Base-by-base conservation (phyloP, 2,888 invertebrate genomes). In the Tetragonisca angustula region DNA sequence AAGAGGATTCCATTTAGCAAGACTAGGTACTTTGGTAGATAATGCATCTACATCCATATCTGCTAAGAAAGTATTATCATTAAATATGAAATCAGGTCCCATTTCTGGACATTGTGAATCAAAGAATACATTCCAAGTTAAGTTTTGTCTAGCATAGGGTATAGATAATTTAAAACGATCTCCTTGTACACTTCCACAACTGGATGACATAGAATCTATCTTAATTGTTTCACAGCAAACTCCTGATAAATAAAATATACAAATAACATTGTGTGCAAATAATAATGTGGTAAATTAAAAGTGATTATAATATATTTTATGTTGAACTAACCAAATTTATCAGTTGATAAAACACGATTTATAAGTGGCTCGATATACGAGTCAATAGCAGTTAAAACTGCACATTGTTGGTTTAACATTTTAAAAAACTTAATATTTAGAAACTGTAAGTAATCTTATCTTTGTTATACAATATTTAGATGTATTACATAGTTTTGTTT, bases 81-180 rank as follows among this genome's bases (percentile, higher is more conserved):
- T 96, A 93, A 97, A 97, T 90, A 96, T 95, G 92, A 97, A 97
- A 93, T 97, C 97, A 1, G 97, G 97, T 9, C 97, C 96, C 91
- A 96, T 96, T 93, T 96, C 96, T 11, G 96, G 96, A 70, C 95
- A 94, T 24, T 95, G 94, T 0, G 95, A 94, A 92, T 97, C 96
- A 94, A 97, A 97, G 81, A 97, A 94, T 21, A 97, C 95, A 91
- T 97, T 96, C 97, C 97, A 97, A 88, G 95, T 95, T 6, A 97
- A 93, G 82, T 95, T 95, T 86, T 96, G 96, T 3, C 96, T 96
- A 83, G 97, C 97, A 93, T 96, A 97, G 0, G 97, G 97, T 75
- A 97, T 95, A 27, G 96, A 95, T 71, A 97, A 91, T 64, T 95
- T 95, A 90, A 97, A 96, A 90, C 96, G 95, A 92, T 95, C 96